Conservation (phyloP, 2,113 vertebrate genomes). For the Oxygymnocypris stewartii region DNA sequence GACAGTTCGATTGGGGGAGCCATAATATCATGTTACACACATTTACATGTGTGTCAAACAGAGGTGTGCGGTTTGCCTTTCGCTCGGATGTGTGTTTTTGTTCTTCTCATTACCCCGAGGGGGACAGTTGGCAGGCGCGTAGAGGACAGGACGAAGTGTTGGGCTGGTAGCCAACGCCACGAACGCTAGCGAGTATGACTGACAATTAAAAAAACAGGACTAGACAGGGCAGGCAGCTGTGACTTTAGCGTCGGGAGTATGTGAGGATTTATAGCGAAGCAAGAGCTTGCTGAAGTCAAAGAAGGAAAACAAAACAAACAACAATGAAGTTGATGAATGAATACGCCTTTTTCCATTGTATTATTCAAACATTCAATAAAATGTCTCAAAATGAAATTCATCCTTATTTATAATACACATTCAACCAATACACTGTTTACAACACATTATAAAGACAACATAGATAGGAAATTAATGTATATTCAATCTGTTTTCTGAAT, state of each 20-base stretch:
- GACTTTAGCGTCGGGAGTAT: constrained; percentile 23
- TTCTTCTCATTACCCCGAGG: constrained; percentile 21
- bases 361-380: not conserved
- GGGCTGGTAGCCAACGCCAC: constrained; percentile 35
- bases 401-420: not conserved
- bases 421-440: not conserved
- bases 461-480: not conserved
- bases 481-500: not conserved
- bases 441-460: not conserved
- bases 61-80: constrained; percentile 35
- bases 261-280: constrained; percentile 5
- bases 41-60: constrained; percentile 41
- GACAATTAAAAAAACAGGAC: constrained; percentile 49
- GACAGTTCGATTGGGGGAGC: not conserved
- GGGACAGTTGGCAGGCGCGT: constrained; percentile 43
- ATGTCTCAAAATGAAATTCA: not conserved
- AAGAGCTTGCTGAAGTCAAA: constrained; percentile 2
- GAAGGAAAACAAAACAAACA: not conserved
- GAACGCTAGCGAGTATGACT: constrained; percentile 25
- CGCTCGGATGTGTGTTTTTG: constrained; percentile 34
- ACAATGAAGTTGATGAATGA: not conserved
- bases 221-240: constrained; percentile 43
- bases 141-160: constrained; percentile 35
- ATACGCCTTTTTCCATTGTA: not conserved
- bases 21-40: constrained; percentile 38